Conservation (phyloP, 2,888 invertebrate genomes). For the Ganaspis brasiliensis region DNA sequence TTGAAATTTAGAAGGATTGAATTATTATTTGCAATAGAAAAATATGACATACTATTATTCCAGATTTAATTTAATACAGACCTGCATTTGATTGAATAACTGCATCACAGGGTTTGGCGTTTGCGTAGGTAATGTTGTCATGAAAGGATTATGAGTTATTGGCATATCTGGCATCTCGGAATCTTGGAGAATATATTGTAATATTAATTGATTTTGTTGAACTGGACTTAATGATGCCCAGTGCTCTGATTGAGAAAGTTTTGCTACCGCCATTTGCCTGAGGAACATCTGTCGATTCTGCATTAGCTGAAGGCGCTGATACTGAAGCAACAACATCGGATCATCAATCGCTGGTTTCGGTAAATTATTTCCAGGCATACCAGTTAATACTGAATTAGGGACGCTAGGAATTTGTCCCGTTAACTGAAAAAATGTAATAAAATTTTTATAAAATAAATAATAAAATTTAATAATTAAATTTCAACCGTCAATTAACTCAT, state of each 20-base stretch:
- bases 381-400: slow-evolving; percentile 70
- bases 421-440: slow-evolving; percentile 61
- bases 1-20: too few relatives aligned
- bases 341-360: slow-evolving; percentile 71
- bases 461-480: too few relatives aligned
- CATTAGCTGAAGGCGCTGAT: slow-evolving; percentile 80
- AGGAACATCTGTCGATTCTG: slow-evolving; percentile 80
- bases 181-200: slow-evolving; percentile 81
- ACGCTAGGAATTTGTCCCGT: slow-evolving; percentile 70
- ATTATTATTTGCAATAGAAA: too few relatives aligned
- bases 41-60: too few relatives aligned
- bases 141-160: slow-evolving; percentile 74
- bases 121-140: slow-evolving; percentile 70
- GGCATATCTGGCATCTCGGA: slow-evolving; percentile 75
- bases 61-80: slow-evolving; percentile 61
- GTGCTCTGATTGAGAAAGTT: slow-evolving; percentile 80
- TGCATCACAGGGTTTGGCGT: slow-evolving; percentile 82
- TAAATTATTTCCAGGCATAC: slow-evolving; percentile 69
- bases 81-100: slow-evolving; percentile 83
- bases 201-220: slow-evolving; percentile 82
- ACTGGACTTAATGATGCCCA: slow-evolving; percentile 81
- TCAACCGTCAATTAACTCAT: too few relatives aligned
- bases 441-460: slow-evolving; percentile 21
- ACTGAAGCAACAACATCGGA: slow-evolving; percentile 71
- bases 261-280: slow-evolving; percentile 77